These are phyloP conservation scores for Lordiphosa clarofinis DNA, from an alignment of 1,140 invertebrate species.

Conservation along the genomic window DNA sequence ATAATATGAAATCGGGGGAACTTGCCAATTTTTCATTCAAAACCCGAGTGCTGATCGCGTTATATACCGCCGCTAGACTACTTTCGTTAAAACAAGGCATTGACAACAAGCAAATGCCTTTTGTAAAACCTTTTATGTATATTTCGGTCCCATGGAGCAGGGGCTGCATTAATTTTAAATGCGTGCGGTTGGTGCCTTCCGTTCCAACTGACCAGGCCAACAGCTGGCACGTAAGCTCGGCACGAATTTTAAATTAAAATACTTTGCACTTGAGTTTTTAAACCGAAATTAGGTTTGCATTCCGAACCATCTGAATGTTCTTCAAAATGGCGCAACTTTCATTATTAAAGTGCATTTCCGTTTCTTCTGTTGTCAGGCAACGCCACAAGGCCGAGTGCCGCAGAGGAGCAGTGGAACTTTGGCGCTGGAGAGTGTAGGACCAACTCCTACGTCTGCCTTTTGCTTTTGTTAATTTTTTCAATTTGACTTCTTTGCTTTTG, in stretches of 20 bases:
- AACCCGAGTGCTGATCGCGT: too few species aligned
- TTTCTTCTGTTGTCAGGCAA: slow-evolving; percentile 29
- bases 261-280: slow-evolving; percentile 54
- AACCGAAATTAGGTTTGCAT: slow-evolving; percentile 67
- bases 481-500: slow-evolving; percentile 60
- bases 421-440: slow-evolving; percentile 14
- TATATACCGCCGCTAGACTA: too few species aligned
- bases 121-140: too few species aligned
- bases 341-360: slow-evolving; percentile 70
- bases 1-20: too few species aligned
- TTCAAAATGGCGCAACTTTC: slow-evolving; percentile 60
- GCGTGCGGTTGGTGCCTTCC: slow-evolving; percentile 4
- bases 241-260: slow-evolving; percentile 69
- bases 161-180: slow-evolving; percentile 42
- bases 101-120: too few species aligned
- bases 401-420: slow-evolving; percentile 33
- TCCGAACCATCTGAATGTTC: slow-evolving; percentile 41
- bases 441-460: slow-evolving; percentile 56
- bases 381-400: slow-evolving; percentile 45
- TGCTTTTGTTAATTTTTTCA: slow-evolving; percentile 63
- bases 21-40: too few species aligned
- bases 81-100: too few species aligned
- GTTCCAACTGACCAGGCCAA: slow-evolving; percentile 16
- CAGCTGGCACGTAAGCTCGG: slow-evolving; percentile 53
- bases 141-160: slow-evolving; percentile 1